Percentiles rank a stretch among this genome's conserved stretches.
Evolutionary conservation across 2,888 invertebrate species (phyloP).

Genomic region (Ochropleura plecta): DNA sequence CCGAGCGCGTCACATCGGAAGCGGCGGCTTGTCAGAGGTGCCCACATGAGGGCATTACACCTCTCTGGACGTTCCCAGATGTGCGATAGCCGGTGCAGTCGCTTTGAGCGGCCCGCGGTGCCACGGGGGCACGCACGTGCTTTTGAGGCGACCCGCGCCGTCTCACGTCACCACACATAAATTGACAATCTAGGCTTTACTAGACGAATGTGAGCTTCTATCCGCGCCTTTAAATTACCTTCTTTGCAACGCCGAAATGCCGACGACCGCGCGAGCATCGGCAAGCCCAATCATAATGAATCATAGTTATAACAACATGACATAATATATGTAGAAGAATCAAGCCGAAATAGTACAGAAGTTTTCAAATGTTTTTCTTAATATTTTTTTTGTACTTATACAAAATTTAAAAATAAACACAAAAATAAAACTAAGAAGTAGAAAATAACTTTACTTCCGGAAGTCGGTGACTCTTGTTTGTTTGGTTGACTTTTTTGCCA

Average conservation of each 20-base stretch:
- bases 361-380: slow-evolving; percentile 16
- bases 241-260: slow-evolving; percentile 71
- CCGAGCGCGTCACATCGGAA: slow-evolving; percentile 77
- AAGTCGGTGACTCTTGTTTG: too few species aligned
- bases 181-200: slow-evolving; percentile 83
- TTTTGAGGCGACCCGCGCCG: slow-evolving; percentile 82
- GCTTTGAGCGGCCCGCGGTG: slow-evolving; percentile 82
- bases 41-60: slow-evolving; percentile 88
- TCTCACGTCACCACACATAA: slow-evolving; percentile 85
- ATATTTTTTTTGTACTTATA: too few species aligned
- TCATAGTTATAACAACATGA: slow-evolving; percentile 37
- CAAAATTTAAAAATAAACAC: too few species aligned
- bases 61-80: slow-evolving; percentile 83
- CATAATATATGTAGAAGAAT: slow-evolving; percentile 23
- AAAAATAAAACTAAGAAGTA: too few species aligned
- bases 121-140: slow-evolving; percentile 87
- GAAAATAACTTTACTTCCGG: too few species aligned
- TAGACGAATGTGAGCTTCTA: slow-evolving; percentile 71
- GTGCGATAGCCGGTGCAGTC: slow-evolving; percentile 75
- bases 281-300: slow-evolving; percentile 51
- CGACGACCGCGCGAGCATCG: slow-evolving; percentile 49
- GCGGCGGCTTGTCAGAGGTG: slow-evolving; percentile 86
- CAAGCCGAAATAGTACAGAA: slow-evolving; percentile 28
- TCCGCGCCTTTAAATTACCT: slow-evolving; percentile 69
- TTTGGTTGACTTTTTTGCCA: too few species aligned